phyloP scores from a whole-genome alignment of 2,113 vertebrate species.

The Ceyx margarethae region DNA sequence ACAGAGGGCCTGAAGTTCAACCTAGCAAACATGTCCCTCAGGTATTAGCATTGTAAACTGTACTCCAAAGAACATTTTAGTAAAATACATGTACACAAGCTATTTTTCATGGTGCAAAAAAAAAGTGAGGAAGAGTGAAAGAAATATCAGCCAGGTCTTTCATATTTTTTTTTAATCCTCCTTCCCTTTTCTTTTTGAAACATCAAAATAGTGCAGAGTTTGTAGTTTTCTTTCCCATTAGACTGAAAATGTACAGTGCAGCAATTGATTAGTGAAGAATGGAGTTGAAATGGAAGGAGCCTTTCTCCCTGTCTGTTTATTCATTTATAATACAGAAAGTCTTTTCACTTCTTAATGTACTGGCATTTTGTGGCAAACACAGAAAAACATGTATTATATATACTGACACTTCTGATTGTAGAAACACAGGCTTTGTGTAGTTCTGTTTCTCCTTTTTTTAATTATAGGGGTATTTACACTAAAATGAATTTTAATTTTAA shows the following conservation, averaged over 20 bases:
- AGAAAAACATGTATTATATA: neutral
- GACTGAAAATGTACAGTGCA: neutral
- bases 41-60: neutral
- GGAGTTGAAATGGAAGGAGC: neutral
- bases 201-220: neutral
- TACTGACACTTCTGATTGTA: neutral
- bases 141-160: neutral
- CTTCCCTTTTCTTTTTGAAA: neutral
- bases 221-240: conserved; percentile 5
- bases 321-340: neutral
- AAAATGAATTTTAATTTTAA: neutral
- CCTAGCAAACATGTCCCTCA: neutral
- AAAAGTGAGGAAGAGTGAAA: neutral
- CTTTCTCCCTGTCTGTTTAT: neutral
- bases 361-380: neutral
- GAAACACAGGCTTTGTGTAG: neutral
- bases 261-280: neutral
- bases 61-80: neutral
- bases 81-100: neutral
- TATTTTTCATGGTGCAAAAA: neutral
- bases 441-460: neutral
- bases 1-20: neutral
- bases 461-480: neutral
- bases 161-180: neutral
- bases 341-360: neutral